Percentiles rank a stretch among this genome's conserved stretches.
phyloP scores from a whole-genome alignment of 2,797 vertebrate genomes.

The Sylvia borin region DNA sequence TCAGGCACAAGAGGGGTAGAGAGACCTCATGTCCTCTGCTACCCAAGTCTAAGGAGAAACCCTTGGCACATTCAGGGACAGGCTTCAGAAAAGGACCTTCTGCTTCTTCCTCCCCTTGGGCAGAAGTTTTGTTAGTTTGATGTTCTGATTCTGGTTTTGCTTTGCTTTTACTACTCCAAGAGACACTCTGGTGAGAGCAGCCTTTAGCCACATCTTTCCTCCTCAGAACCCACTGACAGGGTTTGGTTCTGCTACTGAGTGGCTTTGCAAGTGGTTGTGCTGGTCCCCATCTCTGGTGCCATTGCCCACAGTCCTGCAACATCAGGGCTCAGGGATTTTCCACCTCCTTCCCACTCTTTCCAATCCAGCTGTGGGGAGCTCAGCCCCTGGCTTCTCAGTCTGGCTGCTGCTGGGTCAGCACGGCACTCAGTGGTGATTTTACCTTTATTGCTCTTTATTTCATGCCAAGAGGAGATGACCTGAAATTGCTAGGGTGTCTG shows the following conservation, averaged over 20 bases:
- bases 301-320: not conserved
- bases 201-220: not conserved
- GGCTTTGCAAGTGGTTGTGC: not conserved
- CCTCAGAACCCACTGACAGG: not conserved
- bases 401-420: not conserved
- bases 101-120: not conserved
- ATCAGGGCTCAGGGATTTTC: not conserved
- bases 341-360: not conserved
- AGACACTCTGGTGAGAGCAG: not conserved
- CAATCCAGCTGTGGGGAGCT: not conserved
- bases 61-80: not conserved
- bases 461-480: not conserved
- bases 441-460: not conserved
- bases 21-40: not conserved
- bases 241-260: not conserved
- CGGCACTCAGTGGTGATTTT: not conserved
- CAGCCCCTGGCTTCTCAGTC: not conserved
- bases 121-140: not conserved
- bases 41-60: not conserved
- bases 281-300: not conserved
- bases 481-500: not conserved
- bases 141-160: not conserved
- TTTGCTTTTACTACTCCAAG: not conserved
- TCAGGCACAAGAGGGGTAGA: not conserved
- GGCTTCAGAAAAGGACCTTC: not conserved